Percentiles rank a stretch among this genome's conserved stretches.
phyloP scores from a whole-genome alignment of 2,797 vertebrate genomes.

The Hephaestus fuliginosus region DNA sequence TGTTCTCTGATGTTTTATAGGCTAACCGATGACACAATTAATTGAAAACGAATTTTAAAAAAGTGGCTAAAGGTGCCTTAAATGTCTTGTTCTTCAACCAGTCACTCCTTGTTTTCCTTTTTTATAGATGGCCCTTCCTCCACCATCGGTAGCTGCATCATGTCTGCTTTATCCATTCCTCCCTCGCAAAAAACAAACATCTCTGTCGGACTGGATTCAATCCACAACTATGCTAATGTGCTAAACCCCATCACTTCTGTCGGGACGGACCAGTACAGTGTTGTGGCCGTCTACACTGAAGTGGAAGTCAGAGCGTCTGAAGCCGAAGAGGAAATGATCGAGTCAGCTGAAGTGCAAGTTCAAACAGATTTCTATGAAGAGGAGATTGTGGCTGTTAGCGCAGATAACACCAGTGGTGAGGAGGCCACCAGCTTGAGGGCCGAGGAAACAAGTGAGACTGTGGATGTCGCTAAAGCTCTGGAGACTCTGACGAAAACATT shows the following conservation, averaged over 20 bases:
- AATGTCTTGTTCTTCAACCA: background rate
- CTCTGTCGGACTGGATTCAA: conserved; percentile 64
- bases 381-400: conserved; percentile 58
- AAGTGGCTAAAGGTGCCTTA: background rate
- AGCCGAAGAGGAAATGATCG: conserved; percentile 48
- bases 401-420: conserved; percentile 1
- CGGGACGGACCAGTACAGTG: conserved; percentile 74
- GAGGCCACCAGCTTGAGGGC: conserved; percentile 28
- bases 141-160: conserved; percentile 78
- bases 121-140: conserved; percentile 69
- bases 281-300: conserved; percentile 83
- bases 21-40: background rate
- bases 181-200: conserved; percentile 78
- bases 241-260: conserved; percentile 72
- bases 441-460: conserved; percentile 55
- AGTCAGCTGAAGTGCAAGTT: conserved; percentile 56
- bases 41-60: background rate
- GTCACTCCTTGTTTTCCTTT: background rate
- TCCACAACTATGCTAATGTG: conserved; percentile 68
- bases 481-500: conserved; percentile 75
- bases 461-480: conserved; percentile 66
- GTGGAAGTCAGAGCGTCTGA: conserved; percentile 75
- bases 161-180: conserved; percentile 82
- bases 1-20: background rate
- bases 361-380: conserved; percentile 70